A percentile compares a stretch with the other conserved stretches of the same genome.
These are phyloP conservation scores for Holothuria glaberrima DNA, from an alignment of 35 echinoderm and acorn worm species.

Conservation along the genomic window DNA sequence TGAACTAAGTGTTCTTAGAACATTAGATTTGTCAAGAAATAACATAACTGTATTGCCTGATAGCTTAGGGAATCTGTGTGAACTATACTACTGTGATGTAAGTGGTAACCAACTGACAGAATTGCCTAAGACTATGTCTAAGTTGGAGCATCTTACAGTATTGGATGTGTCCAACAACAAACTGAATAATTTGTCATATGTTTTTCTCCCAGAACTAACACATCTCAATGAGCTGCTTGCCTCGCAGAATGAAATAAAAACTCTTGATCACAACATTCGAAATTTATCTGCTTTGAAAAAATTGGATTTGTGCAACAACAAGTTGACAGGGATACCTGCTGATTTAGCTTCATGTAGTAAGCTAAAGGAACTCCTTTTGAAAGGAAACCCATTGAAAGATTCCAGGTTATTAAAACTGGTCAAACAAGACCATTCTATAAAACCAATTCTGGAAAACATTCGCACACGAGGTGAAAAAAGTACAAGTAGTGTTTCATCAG, in stretches of 20 bases:
- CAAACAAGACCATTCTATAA: slow-evolving; percentile 67
- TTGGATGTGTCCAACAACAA: slow-evolving; percentile 82
- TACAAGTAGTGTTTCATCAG: not conserved
- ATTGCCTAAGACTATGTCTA: slow-evolving; percentile 59
- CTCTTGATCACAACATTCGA: slow-evolving; percentile 40
- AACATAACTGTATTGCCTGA: slow-evolving; percentile 59
- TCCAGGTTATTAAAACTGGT: slow-evolving; percentile 78
- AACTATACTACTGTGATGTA: slow-evolving; percentile 73
- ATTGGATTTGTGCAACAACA: slow-evolving; percentile 78
- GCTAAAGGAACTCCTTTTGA: slow-evolving; percentile 73
- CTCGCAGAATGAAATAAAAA: slow-evolving; percentile 66
- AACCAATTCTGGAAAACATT: slow-evolving; percentile 86
- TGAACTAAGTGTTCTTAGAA: slow-evolving; percentile 58
- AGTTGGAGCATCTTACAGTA: slow-evolving; percentile 60
- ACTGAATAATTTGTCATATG: slow-evolving; percentile 43
- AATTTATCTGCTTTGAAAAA: slow-evolving; percentile 69
- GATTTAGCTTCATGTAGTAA: slow-evolving; percentile 74
- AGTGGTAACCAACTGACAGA: slow-evolving; percentile 74
- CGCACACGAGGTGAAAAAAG: slow-evolving; percentile 62
- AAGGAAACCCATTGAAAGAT: slow-evolving; percentile 85
- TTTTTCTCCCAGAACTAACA: slow-evolving; percentile 51
- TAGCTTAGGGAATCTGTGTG: slow-evolving; percentile 58
- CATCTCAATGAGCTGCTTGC: slow-evolving; percentile 82
- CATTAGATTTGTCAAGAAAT: slow-evolving; percentile 88
- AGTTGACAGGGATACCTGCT: slow-evolving; percentile 63